phyloP scores from a whole-genome alignment of 37 sponge, comb jelly and placozoan genomes.

The Cliona cf. orientalis region DNA sequence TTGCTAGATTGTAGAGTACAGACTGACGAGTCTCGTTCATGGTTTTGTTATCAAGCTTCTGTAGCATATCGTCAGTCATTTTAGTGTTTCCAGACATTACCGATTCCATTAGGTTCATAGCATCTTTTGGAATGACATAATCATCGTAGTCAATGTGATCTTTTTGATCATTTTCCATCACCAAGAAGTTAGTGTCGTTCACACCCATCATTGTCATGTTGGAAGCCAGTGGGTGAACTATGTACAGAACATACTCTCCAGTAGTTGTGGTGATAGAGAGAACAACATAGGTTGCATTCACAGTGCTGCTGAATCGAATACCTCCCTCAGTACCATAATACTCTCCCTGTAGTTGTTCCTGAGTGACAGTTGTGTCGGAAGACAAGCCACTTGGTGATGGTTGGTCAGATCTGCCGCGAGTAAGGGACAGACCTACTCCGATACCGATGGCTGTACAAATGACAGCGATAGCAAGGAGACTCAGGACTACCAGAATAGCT shows the following conservation, averaged over 20 bases:
- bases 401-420: neutral
- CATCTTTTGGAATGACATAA: neutral
- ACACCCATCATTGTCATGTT: slow-evolving; percentile 11
- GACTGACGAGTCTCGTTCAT: neutral
- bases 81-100: neutral
- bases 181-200: neutral
- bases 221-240: neutral
- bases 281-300: neutral
- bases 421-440: neutral
- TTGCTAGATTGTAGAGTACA: neutral
- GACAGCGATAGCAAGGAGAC: neutral
- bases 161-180: neutral
- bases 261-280: neutral
- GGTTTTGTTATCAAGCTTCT: neutral
- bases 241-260: neutral
- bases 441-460: neutral
- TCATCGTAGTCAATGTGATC: neutral
- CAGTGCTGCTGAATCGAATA: slow-evolving; percentile 4
- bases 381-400: neutral
- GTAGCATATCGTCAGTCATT: neutral
- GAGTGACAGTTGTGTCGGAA: neutral
- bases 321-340: slow-evolving; percentile 23
- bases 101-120: neutral
- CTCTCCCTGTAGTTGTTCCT: neutral
- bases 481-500: neutral